Evolutionary conservation across 2,797 vertebrate genomes (phyloP), one percentile per base, ranked within the genome.

Genomic region (Phalloptychus januarius): DNA sequence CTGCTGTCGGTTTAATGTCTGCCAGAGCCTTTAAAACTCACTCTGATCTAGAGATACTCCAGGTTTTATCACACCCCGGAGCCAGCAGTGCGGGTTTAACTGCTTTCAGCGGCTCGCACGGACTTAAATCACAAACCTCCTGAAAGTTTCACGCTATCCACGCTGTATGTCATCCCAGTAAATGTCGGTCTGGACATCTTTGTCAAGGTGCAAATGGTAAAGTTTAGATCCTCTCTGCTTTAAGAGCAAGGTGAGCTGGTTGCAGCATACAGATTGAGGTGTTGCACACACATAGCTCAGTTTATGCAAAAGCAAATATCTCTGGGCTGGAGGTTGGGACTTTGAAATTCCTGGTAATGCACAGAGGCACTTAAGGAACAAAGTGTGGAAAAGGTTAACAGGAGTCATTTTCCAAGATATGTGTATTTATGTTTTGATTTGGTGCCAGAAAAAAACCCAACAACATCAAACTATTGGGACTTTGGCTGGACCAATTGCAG

Each of bases 1-100:
- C 86, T 58, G 84, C 70, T 72, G 79, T 67, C 50, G 52, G 77
- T 83, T 77, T 81, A 42, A 52, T 72, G 54, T 76, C 76, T 76
- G 75, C 45, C 85, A 72, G 69, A 71, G 71, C 46, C 71, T 63
- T 33, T 36, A 84, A 89, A 88, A 86, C 74, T 81, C 86, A 77
- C 72, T 58, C 65, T 44, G 71, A 79, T 77, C 79, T 78, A 81
- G 58, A 76, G 79, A 85, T 77, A 83, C 77, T 76, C 79, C 74
- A 8, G 16, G 69, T 46, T 74, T 54, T 79, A 77, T 87, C 71
- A 70, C 1, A 1, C 5, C 33, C 46, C 45, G 33, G 58, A 76
- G 52, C 46, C 79, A 23, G 33, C 40, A 8, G 74, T 13, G 31
- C 42, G 48, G 54, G 3, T 28, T 75, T 11, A 33, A 54, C 58